Evolutionary conservation across 2,888 invertebrate genomes (phyloP).

Genomic region (Dorcus parallelipipedus): DNA sequence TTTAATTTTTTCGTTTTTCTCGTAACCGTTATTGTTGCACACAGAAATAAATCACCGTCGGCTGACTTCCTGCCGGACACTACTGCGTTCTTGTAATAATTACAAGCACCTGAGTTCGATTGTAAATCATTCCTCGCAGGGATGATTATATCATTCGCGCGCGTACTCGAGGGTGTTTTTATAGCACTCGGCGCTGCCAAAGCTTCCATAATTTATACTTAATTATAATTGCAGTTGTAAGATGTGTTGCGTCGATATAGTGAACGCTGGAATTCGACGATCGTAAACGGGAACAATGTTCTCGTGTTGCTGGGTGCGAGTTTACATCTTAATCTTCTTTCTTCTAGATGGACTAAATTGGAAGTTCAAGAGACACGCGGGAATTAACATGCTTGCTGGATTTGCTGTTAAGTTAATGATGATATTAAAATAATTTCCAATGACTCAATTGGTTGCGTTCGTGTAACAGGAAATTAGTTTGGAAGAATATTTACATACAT

Average conservation of each 20-base stretch:
- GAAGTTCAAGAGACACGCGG: too few relatives aligned
- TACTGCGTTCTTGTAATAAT: constrained; percentile 19
- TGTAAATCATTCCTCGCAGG: constrained; percentile 25
- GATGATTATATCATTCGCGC: constrained; percentile 30
- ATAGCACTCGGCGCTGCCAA: constrained; percentile 23
- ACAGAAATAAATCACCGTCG: constrained; percentile 24
- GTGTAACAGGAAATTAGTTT: too few relatives aligned
- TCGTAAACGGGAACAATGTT: not conserved
- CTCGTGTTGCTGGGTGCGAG: not conserved
- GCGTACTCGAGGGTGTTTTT: constrained; percentile 30
- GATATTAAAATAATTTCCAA: too few relatives aligned
- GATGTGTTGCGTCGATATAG: constrained; percentile 11
- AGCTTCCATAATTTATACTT: constrained; percentile 30
- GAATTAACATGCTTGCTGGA: too few relatives aligned
- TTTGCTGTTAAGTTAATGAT: too few relatives aligned
- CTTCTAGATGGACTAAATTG: not conserved
- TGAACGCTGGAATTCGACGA: constrained; percentile 2
- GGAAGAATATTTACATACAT: too few relatives aligned
- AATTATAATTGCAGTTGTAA: constrained; percentile 26
- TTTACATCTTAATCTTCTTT: not conserved
- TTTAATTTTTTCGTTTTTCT: not conserved
- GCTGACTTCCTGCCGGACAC: constrained; percentile 25
- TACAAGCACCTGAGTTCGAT: constrained; percentile 26
- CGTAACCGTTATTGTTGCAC: constrained; percentile 1
- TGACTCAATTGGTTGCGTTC: too few relatives aligned